phyloP scores from a whole-genome alignment of 2,888 invertebrate species.

The Cremastinae sp. region DNA sequence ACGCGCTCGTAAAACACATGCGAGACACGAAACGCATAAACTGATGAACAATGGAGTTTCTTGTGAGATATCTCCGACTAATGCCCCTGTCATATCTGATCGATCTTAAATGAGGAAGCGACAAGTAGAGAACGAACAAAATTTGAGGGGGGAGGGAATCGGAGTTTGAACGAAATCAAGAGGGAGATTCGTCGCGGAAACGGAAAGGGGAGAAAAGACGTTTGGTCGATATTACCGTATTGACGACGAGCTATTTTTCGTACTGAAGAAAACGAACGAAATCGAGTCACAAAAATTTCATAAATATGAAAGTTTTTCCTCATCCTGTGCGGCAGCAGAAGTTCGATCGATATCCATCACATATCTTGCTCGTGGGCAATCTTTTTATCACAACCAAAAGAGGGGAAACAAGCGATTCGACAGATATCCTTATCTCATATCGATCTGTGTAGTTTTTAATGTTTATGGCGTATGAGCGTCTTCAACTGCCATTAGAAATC shows the following conservation, averaged over 20 bases:
- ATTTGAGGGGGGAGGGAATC: slow-evolving; percentile 32
- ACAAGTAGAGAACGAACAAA: background rate
- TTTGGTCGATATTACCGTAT: background rate
- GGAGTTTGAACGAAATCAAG: slow-evolving; percentile 31
- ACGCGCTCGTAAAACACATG: background rate
- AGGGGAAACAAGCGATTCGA: slow-evolving; percentile 26
- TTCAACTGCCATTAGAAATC: slow-evolving; percentile 36
- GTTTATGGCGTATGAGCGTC: slow-evolving; percentile 32
- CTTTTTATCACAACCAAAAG: slow-evolving; percentile 4
- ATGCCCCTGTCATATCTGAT: slow-evolving; percentile 29
- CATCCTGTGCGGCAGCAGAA: slow-evolving; percentile 2
- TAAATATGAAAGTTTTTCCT: background rate
- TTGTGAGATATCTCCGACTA: slow-evolving; percentile 29
- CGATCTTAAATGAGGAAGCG: slow-evolving; percentile 35
- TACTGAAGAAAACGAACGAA: slow-evolving; percentile 3
- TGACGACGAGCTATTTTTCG: no score
- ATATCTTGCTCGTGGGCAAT: slow-evolving; percentile 38
- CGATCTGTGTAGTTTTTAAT: slow-evolving; percentile 55
- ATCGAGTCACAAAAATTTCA: background rate
- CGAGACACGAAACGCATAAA: background rate
- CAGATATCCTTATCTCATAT: slow-evolving; percentile 49
- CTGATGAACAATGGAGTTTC: slow-evolving; percentile 38
- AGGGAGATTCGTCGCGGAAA: no score
- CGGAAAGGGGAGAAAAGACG: background rate
- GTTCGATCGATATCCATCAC: slow-evolving; percentile 38